Base-by-base conservation (phyloP, 2,113 vertebrate species). In the Pholis gunnellus region DNA sequence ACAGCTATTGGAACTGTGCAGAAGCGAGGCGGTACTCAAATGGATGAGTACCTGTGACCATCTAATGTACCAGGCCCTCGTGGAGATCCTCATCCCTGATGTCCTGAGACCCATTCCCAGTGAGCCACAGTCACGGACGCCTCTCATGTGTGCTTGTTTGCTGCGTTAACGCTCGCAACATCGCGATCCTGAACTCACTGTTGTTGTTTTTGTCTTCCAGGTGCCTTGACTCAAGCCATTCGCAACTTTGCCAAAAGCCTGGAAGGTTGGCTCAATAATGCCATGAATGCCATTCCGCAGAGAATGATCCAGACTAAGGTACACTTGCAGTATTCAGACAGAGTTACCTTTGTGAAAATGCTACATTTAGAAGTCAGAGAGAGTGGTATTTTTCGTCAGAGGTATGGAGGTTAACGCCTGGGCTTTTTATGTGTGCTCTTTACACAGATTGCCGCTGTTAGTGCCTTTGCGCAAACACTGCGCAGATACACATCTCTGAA, bases 221-320 rank as follows among this genome's bases (percentile, higher is more conserved):
- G 98, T 95, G 97, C 98, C 4, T 95, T 99, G 92, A 99, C 98
- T 1, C 98, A 99, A 95, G 98, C 98, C 5, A 99, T 99, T 89
- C 96, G 98, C 50, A 99, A 99, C 73, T 99, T 99, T 92, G 98
- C 98, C 95, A 99, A 99, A 96, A 99, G 98, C 88, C 89, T 99
- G 94, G 98, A 99, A 90, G 96, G 98, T 72, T 99, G 98, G 98
- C 93, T 99, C 82, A 97, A 95, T 78, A 97, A 96, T 1, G 98
- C 98, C 82, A 99, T 99, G 97, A 96, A 93, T 29, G 96, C 96
- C 83, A 97, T 97, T 88, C 97, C 98, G 3, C 97, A 97, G 9
- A 96, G 97, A 88, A 95, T 98, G 78, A 94, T 99, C 88, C 98
- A 99, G 94, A 97, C 97, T 88, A 99, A 99, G 97, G 98, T 99